These are phyloP conservation scores for Flabesymbios commensalis DNA, from an alignment of 2,888 invertebrate genomes.

Conservation along the genomic window DNA sequence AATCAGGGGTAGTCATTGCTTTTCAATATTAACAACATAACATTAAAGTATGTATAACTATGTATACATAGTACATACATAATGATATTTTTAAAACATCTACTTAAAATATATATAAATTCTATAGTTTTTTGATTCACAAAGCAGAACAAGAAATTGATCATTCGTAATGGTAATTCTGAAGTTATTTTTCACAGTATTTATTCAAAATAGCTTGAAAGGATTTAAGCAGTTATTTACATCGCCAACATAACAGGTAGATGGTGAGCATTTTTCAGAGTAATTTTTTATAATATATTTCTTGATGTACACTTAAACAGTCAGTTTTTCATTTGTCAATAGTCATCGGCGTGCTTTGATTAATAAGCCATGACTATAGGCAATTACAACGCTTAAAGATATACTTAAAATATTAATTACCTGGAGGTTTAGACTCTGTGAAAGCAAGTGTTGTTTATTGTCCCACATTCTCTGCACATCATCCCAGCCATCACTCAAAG, in stretches of 20 bases:
- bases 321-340: no score
- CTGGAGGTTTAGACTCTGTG: slow-evolving; percentile 82
- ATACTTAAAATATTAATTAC: slow-evolving; percentile 25
- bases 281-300: no score
- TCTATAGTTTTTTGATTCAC: background rate
- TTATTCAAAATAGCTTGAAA: no score
- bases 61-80: background rate
- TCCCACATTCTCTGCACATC: slow-evolving; percentile 99
- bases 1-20: background rate
- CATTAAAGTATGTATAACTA: background rate
- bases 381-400: background rate
- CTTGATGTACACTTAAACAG: no score
- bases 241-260: no score
- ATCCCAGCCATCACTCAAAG: slow-evolving; percentile 98
- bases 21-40: background rate
- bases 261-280: no score
- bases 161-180: no score
- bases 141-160: no score
- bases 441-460: slow-evolving; percentile 90
- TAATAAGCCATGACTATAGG: no score
- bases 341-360: no score
- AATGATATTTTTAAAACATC: background rate
- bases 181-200: no score
- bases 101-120: background rate
- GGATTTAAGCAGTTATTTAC: no score